These are phyloP conservation scores for Ciconia nigra DNA, from an alignment of 2,797 vertebrate species.

Conservation along the genomic window DNA sequence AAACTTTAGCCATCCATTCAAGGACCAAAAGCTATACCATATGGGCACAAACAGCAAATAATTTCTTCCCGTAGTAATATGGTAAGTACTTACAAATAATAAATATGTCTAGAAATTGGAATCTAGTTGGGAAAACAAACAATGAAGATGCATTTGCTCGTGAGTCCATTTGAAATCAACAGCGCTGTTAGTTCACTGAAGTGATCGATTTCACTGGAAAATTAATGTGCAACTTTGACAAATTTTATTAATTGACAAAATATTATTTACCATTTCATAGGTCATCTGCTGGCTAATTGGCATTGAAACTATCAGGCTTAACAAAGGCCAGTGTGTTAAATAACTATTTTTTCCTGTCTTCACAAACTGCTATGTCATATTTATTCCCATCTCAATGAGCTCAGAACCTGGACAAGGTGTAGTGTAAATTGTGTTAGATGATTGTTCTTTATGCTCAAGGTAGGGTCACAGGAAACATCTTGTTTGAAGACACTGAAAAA, in stretches of 20 bases:
- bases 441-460: background rate
- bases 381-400: background rate
- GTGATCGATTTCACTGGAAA: background rate
- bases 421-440: background rate
- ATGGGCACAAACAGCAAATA: background rate
- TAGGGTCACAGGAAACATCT: background rate
- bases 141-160: background rate
- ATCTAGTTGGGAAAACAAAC: background rate
- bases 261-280: background rate
- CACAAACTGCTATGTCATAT: background rate
- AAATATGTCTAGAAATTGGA: background rate
- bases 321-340: background rate
- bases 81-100: background rate
- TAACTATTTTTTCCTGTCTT: background rate
- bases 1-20: background rate
- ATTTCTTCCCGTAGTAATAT: background rate
- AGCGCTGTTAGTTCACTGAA: background rate
- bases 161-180: background rate
- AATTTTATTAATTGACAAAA: background rate
- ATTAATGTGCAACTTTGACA: background rate
- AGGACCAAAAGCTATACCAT: background rate
- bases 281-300: background rate
- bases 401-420: background rate
- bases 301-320: background rate
- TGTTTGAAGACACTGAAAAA: background rate